Evolutionary conservation across 2,888 invertebrate species (phyloP).

Genomic region (Carcina quercana): DNA sequence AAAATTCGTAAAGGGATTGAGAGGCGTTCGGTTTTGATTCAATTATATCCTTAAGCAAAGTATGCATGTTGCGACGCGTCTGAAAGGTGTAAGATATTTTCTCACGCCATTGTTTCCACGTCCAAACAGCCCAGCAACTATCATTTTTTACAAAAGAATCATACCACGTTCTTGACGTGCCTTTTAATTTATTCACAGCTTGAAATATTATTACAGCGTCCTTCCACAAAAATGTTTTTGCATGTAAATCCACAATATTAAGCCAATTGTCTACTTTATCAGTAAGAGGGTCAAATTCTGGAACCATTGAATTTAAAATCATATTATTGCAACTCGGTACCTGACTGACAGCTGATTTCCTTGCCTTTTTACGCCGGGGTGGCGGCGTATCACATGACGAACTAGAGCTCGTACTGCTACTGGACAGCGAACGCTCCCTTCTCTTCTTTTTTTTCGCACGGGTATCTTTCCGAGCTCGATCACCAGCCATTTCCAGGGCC

Average conservation of each 20-base stretch:
- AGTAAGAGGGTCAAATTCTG: constrained; percentile 5
- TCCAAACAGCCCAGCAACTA: constrained; percentile 11
- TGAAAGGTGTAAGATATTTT: constrained; percentile 9
- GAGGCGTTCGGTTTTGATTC: no score
- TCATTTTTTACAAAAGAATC: constrained; percentile 5
- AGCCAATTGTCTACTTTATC: constrained; percentile 2
- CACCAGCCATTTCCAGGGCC: no score
- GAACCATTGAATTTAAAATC: no score
- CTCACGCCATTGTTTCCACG: constrained; percentile 10
- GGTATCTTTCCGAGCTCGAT: no score
- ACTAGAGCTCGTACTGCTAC: no score
- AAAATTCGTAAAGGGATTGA: constrained; percentile 20
- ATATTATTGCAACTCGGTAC: no score
- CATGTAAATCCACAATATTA: background rate
- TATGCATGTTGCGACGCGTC: constrained; percentile 11
- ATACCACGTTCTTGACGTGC: constrained; percentile 6
- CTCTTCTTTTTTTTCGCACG: no score
- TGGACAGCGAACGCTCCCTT: no score
- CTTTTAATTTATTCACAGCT: constrained; percentile 7
- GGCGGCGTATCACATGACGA: no score
- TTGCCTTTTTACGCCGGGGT: no score
- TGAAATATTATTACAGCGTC: no score
- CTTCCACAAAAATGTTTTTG: constrained; percentile 3
- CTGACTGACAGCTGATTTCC: no score
- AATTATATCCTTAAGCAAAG: constrained; percentile 6